Evolutionary conservation across 2,797 vertebrate genomes (phyloP).

Genomic region (Apogon hyalosoma): DNA sequence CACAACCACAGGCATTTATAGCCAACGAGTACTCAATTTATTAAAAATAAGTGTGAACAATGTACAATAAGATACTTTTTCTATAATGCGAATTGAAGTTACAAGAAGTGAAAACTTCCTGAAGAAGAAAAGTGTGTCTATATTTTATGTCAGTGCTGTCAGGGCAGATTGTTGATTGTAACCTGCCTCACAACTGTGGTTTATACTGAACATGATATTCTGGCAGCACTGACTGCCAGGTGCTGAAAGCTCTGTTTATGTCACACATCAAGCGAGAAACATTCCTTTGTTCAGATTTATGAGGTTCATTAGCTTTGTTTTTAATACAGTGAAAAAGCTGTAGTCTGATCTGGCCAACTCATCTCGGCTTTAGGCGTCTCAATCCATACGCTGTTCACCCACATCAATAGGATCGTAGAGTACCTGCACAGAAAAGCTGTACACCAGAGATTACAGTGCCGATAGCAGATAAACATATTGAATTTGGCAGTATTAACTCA

Average conservation of each 20-base stretch:
- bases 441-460: conserved; percentile 67
- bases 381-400: conserved; percentile 57
- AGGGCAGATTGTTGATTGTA: conserved; percentile 54
- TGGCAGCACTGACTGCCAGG: conserved; percentile 72
- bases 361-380: conserved; percentile 73
- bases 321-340: conserved; percentile 60
- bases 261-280: conserved; percentile 69
- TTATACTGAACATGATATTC: conserved; percentile 75
- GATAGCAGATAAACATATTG: conserved; percentile 68
- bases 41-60: conserved; percentile 29
- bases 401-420: conserved; percentile 70
- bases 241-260: conserved; percentile 81
- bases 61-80: neutral
- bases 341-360: conserved; percentile 63
- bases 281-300: conserved; percentile 78
- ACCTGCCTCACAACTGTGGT: conserved; percentile 64
- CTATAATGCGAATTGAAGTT: too few species aligned
- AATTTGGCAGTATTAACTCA: conserved; percentile 55
- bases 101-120: neutral
- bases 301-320: conserved; percentile 74
- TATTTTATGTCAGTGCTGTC: conserved; percentile 23
- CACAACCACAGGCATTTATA: conserved; percentile 27
- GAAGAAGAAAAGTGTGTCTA: conserved; percentile 5
- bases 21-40: conserved; percentile 36
- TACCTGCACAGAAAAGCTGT: conserved; percentile 68